Base-by-base conservation (phyloP, 1,140 invertebrate genomes). In the Penaeus vannamei region DNA sequence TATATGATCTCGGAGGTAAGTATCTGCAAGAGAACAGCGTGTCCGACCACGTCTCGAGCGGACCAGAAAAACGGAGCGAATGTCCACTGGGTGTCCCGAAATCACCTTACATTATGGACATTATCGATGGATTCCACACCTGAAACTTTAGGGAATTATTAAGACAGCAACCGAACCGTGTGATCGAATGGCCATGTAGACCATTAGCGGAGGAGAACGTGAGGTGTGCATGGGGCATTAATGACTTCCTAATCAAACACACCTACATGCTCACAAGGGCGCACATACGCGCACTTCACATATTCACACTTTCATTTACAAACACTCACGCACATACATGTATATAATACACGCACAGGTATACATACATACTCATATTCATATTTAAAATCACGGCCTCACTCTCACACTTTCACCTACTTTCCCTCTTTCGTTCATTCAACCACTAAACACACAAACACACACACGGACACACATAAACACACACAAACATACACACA, bases 201-300 rank as follows among this genome's bases (percentile, higher is more conserved):
- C 53, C 53, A 53, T 53, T 53, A 79, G 76, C 36, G 29, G 53
- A 53, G 53, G 76, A 79, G 76, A 42, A 53, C 36, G 76, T 46
- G 76, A 79, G 76, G 53, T 36, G 53, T 36, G 53, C 36, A 79
- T 19, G 53, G 76, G 53, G 32, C 36, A 79, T 23, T 23, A 53
- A 79, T 59, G 46, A 81, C 79, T 59, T 59, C 53, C 76, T 36
- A 32, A 32, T 22, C 76, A 79, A 32, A 32, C 77, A 80, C 77
- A 80, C 77, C 46, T 42, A 80, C 77, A 80, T 59, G 60, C 79
- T 59, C 79, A 81, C 79, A 81, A 12, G 60, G 29, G 19, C 79
- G 60, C 79, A 53, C 79, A 81, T 36, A 81, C 42, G 42, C 79
- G 29, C 79, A 81, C 79, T 36, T 36, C 79, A 81, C 79, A 81